phyloP scores from a whole-genome alignment of 2,113 vertebrate species.

The Motacilla tschutschensis region DNA sequence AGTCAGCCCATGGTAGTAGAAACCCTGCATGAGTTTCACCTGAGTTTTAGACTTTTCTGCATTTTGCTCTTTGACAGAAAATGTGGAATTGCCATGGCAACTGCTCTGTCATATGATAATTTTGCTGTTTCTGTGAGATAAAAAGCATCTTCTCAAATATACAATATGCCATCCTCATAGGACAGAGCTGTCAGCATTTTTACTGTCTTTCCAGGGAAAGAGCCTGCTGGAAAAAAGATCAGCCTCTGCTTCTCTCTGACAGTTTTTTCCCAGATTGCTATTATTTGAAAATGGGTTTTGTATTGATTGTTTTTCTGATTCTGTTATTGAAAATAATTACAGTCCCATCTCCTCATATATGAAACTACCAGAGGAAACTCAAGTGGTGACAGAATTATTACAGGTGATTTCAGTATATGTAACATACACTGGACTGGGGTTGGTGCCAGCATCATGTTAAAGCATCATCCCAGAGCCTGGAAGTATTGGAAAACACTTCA shows the following conservation, averaged over 20 bases:
- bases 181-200: constrained; percentile 18
- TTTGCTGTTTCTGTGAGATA: constrained; percentile 36
- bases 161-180: not conserved
- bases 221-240: not conserved
- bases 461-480: not conserved
- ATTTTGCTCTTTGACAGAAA: constrained; percentile 40
- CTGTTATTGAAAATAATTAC: not conserved
- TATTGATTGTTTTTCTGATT: not conserved
- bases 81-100: constrained; percentile 51
- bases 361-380: not conserved
- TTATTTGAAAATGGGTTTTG: not conserved
- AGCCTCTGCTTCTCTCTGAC: not conserved
- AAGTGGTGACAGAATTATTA: not conserved
- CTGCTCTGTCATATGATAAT: constrained; percentile 20
- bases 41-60: not conserved
- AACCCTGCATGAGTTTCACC: not conserved
- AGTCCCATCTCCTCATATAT: not conserved
- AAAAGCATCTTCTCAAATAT: constrained; percentile 9
- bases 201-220: not conserved
- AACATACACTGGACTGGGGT: not conserved
- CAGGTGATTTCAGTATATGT: not conserved
- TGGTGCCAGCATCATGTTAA: not conserved
- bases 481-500: not conserved
- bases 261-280: not conserved
- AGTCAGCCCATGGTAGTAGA: not conserved